A percentile compares a stretch with the other conserved stretches of the same genome.
Evolutionary conservation across 2,113 vertebrate species (phyloP).

Genomic region (Paedocypris sp.): DNA sequence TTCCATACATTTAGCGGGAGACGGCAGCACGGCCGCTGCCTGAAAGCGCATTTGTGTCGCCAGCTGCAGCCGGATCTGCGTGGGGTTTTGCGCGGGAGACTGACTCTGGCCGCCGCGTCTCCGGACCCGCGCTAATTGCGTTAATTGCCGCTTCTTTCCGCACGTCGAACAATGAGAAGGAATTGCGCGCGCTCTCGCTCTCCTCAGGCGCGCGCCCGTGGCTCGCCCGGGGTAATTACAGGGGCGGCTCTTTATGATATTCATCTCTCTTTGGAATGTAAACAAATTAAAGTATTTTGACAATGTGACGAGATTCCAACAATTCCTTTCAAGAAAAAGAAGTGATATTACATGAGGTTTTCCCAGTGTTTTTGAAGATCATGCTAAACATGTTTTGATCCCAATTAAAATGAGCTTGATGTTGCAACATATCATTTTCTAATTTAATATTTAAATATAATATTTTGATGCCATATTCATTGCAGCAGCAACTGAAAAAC

Average conservation of each 20-base stretch:
- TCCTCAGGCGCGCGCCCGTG: constrained; percentile 20
- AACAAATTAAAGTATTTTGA: constrained; percentile 20
- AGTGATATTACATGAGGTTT: too few species aligned
- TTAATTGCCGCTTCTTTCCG: constrained; percentile 88
- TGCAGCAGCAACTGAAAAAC: too few species aligned
- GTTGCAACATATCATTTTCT: too few species aligned
- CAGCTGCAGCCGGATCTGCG: constrained; percentile 75
- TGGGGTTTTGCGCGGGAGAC: constrained; percentile 31
- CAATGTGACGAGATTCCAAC: neutral
- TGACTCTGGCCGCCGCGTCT: constrained; percentile 72
- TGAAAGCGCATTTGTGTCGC: constrained; percentile 83
- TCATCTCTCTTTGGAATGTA: neutral
- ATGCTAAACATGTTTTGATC: too few species aligned
- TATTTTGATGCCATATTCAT: too few species aligned
- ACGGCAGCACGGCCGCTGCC: constrained; percentile 73
- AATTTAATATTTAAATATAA: too few species aligned
- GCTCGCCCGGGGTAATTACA: constrained; percentile 42
- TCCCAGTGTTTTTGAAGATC: too few species aligned
- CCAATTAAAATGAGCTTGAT: too few species aligned
- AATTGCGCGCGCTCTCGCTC: constrained; percentile 64
- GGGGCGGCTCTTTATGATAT: constrained; percentile 34
- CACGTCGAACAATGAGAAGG: constrained; percentile 74
- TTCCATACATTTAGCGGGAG: constrained; percentile 99
- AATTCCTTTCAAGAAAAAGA: neutral
- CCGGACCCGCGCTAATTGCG: constrained; percentile 94